Percentiles rank a stretch among this genome's conserved stretches.
phyloP scores from a whole-genome alignment of 2,888 invertebrate genomes.

The Scrobipalpa costella region DNA sequence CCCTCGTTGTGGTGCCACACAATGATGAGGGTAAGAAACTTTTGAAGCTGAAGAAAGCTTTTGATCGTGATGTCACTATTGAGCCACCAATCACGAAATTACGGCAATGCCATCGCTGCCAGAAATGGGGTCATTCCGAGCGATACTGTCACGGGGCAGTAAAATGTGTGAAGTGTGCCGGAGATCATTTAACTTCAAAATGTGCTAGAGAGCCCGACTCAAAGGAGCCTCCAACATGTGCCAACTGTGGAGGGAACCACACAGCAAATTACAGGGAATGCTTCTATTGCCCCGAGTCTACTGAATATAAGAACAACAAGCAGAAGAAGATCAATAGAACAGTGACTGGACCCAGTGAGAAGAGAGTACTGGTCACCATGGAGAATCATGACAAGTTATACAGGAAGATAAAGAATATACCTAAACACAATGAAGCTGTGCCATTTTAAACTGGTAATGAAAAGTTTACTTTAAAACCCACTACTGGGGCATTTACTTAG shows the following conservation, averaged over 20 bases:
- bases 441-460: slow-evolving; percentile 15
- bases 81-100: slow-evolving; percentile 53
- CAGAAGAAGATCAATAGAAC: slow-evolving; percentile 23
- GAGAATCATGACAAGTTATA: slow-evolving; percentile 27
- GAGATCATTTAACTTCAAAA: slow-evolving; percentile 53
- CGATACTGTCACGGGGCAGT: slow-evolving; percentile 56
- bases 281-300: slow-evolving; percentile 42
- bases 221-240: slow-evolving; percentile 53
- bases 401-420: slow-evolving; percentile 15
- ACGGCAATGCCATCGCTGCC: slow-evolving; percentile 66
- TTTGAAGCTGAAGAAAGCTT: slow-evolving; percentile 45
- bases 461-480: neutral
- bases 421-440: slow-evolving; percentile 15
- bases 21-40: slow-evolving; percentile 47
- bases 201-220: slow-evolving; percentile 47
- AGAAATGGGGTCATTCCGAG: slow-evolving; percentile 67
- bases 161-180: slow-evolving; percentile 68
- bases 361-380: slow-evolving; percentile 24
- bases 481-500: neutral
- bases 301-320: slow-evolving; percentile 35
- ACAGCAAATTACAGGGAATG: slow-evolving; percentile 59
- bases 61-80: slow-evolving; percentile 49
- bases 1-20: slow-evolving; percentile 55
- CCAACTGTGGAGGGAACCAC: slow-evolving; percentile 57
- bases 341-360: neutral